Conservation (phyloP, 1,140 invertebrate genomes). For the Drosophila biarmipes region DNA sequence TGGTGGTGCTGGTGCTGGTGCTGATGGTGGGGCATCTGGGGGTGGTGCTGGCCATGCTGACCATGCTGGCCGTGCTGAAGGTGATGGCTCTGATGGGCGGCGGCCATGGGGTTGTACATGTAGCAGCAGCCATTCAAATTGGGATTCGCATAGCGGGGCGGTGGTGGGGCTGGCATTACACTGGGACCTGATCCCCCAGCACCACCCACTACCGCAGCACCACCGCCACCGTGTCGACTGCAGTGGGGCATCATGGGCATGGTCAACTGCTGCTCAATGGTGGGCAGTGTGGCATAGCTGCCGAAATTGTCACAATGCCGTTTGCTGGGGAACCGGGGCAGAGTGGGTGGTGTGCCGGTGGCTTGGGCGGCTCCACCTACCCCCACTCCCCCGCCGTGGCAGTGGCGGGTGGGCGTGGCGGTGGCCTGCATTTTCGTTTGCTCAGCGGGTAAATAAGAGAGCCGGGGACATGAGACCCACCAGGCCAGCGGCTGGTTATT, state of each 20-base stretch:
- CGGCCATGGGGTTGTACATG: constrained; percentile 59
- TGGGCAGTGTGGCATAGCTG: constrained; percentile 75
- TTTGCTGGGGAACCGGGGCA: constrained; percentile 61
- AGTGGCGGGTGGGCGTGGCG: constrained; percentile 40
- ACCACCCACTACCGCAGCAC: constrained; percentile 5
- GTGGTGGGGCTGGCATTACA: constrained; percentile 31
- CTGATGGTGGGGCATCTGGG: constrained; percentile 5
- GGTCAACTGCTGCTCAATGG: constrained; percentile 58
- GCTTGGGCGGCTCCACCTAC: neutral
- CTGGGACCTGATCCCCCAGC: neutral
- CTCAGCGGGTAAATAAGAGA: constrained; percentile 64
- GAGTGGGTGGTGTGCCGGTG: constrained; percentile 21
- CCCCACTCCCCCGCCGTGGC: constrained; percentile 25
- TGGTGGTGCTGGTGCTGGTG: constrained; percentile 3
- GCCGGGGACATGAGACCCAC: constrained; percentile 82
- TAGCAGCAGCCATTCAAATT: constrained; percentile 69
- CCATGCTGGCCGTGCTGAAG: constrained; percentile 5
- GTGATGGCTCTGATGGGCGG: constrained; percentile 14
- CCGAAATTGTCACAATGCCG: constrained; percentile 77
- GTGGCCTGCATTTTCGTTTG: constrained; percentile 51
- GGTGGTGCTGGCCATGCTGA: constrained; percentile 15
- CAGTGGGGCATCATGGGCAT: constrained; percentile 45
- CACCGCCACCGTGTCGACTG: constrained; percentile 55
- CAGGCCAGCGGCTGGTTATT: constrained; percentile 81
- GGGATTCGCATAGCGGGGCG: constrained; percentile 57